Evolutionary conservation across 2,113 vertebrate genomes (phyloP).

Genomic region (Patagioenas fasciata): DNA sequence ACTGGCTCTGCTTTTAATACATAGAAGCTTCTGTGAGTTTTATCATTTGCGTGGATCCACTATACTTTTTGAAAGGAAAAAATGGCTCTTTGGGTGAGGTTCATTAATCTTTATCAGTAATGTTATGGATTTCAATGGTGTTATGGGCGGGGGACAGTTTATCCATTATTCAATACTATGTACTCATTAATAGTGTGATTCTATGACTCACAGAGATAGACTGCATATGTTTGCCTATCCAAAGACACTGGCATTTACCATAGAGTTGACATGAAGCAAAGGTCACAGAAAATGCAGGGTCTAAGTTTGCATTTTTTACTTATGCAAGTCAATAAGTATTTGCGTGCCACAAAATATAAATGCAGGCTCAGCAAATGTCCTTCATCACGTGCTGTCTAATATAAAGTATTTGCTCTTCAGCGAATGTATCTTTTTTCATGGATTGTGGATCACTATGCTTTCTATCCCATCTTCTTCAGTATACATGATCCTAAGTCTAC

Average conservation of each 20-base stretch:
- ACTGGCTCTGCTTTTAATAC: slow-evolving; percentile 51
- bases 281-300: neutral
- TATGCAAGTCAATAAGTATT: neutral
- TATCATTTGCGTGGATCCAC: neutral
- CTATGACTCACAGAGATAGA: neutral
- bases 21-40: slow-evolving; percentile 38
- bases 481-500: neutral
- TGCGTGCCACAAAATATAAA: neutral
- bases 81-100: neutral
- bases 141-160: neutral
- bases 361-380: neutral
- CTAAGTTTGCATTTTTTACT: neutral
- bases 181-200: neutral
- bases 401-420: neutral
- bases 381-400: neutral
- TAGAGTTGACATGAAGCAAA: neutral
- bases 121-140: neutral
- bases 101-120: neutral
- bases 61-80: neutral
- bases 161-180: neutral
- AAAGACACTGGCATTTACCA: neutral
- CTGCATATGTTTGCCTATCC: neutral
- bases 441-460: neutral
- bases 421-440: neutral
- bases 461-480: neutral